Percentiles rank a stretch among this genome's conserved stretches.
Evolutionary conservation across 1,140 invertebrate species (phyloP).

Genomic region (Nephila pilipes): DNA sequence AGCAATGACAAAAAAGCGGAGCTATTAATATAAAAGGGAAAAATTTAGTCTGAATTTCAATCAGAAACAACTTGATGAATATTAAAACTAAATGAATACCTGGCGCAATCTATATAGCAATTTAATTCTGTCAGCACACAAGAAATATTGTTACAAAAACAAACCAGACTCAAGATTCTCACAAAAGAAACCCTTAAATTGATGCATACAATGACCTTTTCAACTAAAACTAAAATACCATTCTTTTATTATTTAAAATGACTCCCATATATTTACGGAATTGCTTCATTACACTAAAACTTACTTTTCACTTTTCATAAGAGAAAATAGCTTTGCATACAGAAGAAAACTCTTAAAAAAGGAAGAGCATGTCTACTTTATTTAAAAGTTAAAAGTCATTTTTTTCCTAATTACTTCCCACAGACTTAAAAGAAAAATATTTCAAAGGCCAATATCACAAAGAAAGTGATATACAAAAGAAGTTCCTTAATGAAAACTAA

Average conservation of each 20-base stretch:
- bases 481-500: slow-evolving; percentile 27
- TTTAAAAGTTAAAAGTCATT: slow-evolving; percentile 52
- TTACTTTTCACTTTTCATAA: neutral
- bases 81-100: neutral
- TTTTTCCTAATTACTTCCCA: slow-evolving; percentile 55
- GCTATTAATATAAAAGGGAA: no score
- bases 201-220: slow-evolving; percentile 42
- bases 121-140: neutral
- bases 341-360: slow-evolving; percentile 6
- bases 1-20: no score
- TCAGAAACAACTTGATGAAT: neutral
- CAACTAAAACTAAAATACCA: neutral
- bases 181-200: slow-evolving; percentile 29
- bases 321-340: neutral
- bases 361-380: neutral
- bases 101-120: neutral
- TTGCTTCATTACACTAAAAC: slow-evolving; percentile 30
- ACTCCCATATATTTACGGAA: slow-evolving; percentile 44
- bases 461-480: slow-evolving; percentile 67
- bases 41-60: no score
- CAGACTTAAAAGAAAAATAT: neutral
- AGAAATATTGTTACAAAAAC: neutral
- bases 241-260: slow-evolving; percentile 46
- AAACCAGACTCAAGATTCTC: neutral
- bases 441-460: slow-evolving; percentile 64